Evolutionary conservation across 1,140 invertebrate genomes (phyloP), one percentile per base, ranked within the genome.

Genomic region (Drosophila albomicans): DNA sequence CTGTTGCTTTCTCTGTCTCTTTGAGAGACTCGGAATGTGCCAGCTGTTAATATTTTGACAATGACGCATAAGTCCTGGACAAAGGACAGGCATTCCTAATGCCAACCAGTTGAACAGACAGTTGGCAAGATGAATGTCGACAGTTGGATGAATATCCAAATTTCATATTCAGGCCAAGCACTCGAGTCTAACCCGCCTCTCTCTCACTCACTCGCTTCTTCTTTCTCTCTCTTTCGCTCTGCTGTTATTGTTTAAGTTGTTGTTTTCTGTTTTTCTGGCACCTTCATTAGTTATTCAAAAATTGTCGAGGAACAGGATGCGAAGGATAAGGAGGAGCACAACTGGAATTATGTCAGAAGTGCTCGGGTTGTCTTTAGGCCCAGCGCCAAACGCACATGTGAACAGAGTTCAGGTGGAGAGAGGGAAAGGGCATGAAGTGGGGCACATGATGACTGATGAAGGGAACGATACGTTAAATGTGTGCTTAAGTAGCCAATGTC

Each of bases 11-110:
- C 20, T 64, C 3, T 41, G 46, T 63, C 48, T 63, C 51, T 71
- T 56, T 62, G 35, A 41, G 49, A 30, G 48, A 65, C 69, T 70
- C 66, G 76, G 80, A 79, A 66, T 87, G 85, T 84, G 81, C 80
- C 84, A 88, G 84, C 84, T 88, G 84, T 88, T 88, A 88, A 88
- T 88, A 88, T 88, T 88, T 88, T 89, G 84, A 89, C 84, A 88
- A 88, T 88, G 84, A 88, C 79, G 85, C 85, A 88, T 78, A 84
- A 84, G 84, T 88, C 73, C 73, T 64, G 69, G 79, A 82, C 72
- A 72, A 64, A 49, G 56, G 59, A 56, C 58, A 35, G 54, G 57
- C 51, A 73, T 75, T 45, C 69, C 77, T 85, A 84, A 81, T 85
- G 82, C 76, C 78, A 73, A 81, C 62, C 74, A 76, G 61, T 76